A percentile compares a stretch with the other conserved stretches of the same genome.
Evolutionary conservation across 2,888 invertebrate species (phyloP).

Genomic region (Corythucha ciliata): DNA sequence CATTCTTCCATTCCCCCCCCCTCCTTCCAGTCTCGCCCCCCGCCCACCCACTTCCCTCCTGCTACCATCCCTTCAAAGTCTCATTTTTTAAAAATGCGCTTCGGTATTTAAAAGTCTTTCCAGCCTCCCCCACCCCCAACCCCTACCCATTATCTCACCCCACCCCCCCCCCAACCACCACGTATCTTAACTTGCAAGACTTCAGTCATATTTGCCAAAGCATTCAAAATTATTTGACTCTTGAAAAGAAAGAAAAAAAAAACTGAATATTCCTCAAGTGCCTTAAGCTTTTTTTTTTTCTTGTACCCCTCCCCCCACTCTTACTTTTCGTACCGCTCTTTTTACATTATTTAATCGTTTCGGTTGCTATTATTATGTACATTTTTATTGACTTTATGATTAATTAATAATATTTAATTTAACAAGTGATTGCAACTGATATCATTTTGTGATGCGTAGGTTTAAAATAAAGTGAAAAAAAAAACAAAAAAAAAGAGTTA

Average conservation of each 20-base stretch:
- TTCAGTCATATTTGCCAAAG: neutral
- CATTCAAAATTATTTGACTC: neutral
- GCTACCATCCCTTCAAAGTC: conserved; percentile 13
- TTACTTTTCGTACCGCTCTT: no score
- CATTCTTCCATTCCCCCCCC: conserved; percentile 10
- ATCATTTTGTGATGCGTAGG: conserved; percentile 26
- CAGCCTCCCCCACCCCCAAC: conserved; percentile 9
- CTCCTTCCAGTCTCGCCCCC: conserved; percentile 3
- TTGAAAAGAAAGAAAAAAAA: conserved; percentile 2
- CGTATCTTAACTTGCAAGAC: conserved; percentile 1
- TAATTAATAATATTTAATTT: conserved; percentile 1
- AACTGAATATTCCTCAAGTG: neutral
- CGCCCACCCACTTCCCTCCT: conserved; percentile 4
- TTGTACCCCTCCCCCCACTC: no score
- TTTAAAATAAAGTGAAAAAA: conserved; percentile 24
- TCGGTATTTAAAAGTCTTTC: conserved; percentile 16
- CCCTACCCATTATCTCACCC: neutral
- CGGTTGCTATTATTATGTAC: no score
- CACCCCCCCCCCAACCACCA: conserved; percentile 4
- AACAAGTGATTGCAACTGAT: conserved; percentile 26
- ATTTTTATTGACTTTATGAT: no score
- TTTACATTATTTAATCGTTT: no score
- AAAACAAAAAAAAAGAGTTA: conserved; percentile 11
- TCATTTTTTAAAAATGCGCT: conserved; percentile 19
- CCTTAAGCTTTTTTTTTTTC: neutral